Percentiles rank a stretch among this genome's conserved stretches.
Evolutionary conservation across 2,888 invertebrate genomes (phyloP).

Genomic region (Diaperis boleti): DNA sequence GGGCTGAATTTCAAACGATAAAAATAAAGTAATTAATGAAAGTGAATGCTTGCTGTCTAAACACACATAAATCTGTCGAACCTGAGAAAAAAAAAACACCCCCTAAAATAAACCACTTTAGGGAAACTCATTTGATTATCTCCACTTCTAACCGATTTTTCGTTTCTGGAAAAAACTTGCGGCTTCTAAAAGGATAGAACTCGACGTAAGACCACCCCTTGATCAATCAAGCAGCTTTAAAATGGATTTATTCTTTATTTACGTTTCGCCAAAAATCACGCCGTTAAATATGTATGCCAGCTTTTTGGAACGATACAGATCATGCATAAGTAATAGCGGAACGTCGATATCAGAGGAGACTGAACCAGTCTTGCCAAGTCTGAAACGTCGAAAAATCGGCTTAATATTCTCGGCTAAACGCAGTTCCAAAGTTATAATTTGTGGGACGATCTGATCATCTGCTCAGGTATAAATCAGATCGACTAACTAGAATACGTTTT

Average conservation of each 20-base stretch:
- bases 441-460: neutral
- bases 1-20: too few relatives aligned
- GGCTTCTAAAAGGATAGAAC: conserved; percentile 14
- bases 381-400: neutral
- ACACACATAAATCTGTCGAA: too few relatives aligned
- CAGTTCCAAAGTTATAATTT: neutral
- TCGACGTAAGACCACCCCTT: conserved; percentile 9
- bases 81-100: too few relatives aligned
- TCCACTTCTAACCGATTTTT: conserved; percentile 27
- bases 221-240: conserved; percentile 30
- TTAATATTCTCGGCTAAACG: neutral
- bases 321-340: conserved; percentile 17
- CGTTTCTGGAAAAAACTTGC: conserved; percentile 25
- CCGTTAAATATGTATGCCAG: conserved; percentile 32
- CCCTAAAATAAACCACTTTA: conserved; percentile 22
- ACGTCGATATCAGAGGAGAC: conserved; percentile 1
- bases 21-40: too few relatives aligned
- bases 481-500: neutral
- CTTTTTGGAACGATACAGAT: conserved; percentile 29
- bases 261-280: conserved; percentile 29
- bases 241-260: conserved; percentile 35
- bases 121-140: conserved; percentile 27
- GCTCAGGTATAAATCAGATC: neutral
- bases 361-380: neutral
- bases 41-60: too few relatives aligned